Evolutionary conservation across 2,113 vertebrate species (phyloP), one percentile per base, ranked within the genome.

Genomic region (Gymnogyps californianus): DNA sequence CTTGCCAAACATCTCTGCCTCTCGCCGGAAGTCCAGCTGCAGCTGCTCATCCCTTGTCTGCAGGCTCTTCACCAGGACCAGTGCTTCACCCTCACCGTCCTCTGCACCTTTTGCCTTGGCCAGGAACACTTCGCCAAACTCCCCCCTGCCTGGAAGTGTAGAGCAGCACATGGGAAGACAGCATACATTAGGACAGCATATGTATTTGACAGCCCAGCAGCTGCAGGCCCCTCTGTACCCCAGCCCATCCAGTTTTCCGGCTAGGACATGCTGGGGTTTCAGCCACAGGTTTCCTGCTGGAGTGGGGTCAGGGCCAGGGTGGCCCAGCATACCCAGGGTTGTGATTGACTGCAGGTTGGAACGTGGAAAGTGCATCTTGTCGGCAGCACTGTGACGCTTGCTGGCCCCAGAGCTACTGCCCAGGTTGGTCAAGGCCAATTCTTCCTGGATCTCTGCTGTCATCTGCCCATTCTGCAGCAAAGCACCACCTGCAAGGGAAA

Each of bases 1-100:
- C 97, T 99, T 99, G 94, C 98, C 98, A 22, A 99, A 99, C 99
- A 99, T 99, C 92, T 99, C 99, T 0, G 99, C 98, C 95, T 99
- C 99, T 10, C 99, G 98, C 14, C 99, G 98, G 97, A 99, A 99
- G 93, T 99, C 99, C 74, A 99, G 97, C 96, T 99, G 99, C 13
- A 99, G 98, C 96, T 99, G 99, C 89, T 99, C 99, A 0, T 99
- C 99, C 72, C 98, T 98, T 2, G 98, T 99, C 98, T 99, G 99
- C 82, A 99, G 98, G 89, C 98, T 99, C 98, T 99, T 99, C 97
- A 99, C 99, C 77, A 99, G 97, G 54, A 99, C 99, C 98, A 99
- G 98, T 0, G 97, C 97, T 96, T 99, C 99, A 1, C 98, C 97
- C 70, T 98, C 98, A 0, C 96, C 97, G 55, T 99, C 99, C 81